phyloP scores from a whole-genome alignment of 2,113 vertebrate genomes.

The Mormoops blainvillei region DNA sequence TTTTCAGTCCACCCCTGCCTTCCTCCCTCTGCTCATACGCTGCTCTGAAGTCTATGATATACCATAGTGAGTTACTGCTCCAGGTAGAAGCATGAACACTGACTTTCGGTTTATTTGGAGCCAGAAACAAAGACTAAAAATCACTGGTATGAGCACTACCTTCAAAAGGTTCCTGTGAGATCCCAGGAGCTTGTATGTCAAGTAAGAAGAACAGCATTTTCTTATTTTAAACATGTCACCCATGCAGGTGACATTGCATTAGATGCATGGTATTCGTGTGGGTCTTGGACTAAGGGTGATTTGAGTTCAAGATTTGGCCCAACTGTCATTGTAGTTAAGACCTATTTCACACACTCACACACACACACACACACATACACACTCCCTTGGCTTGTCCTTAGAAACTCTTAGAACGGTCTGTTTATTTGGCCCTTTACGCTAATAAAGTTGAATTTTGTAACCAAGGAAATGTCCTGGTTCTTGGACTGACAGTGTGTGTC shows the following conservation, averaged over 20 bases:
- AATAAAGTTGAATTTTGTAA: constrained; percentile 6
- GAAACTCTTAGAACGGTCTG: not conserved
- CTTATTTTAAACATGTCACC: not conserved
- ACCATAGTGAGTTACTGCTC: not conserved
- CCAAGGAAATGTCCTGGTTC: not conserved
- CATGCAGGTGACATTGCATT: not conserved
- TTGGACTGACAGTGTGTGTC: not conserved
- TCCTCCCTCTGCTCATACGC: not conserved
- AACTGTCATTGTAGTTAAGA: not conserved
- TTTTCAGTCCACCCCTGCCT: not conserved
- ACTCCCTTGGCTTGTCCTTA: not conserved
- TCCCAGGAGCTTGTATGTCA: not conserved
- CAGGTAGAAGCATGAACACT: not conserved
- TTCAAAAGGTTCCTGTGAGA: not conserved
- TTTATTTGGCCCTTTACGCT: not conserved
- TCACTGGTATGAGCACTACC: not conserved
- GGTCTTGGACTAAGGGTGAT: not conserved
- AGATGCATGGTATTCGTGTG: not conserved
- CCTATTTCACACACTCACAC: not conserved
- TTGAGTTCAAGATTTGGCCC: not conserved
- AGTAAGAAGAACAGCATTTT: not conserved
- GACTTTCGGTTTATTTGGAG: constrained; percentile 34
- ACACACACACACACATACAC: not conserved
- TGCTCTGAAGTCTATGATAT: not conserved
- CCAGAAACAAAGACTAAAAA: not conserved